phyloP scores from a whole-genome alignment of 2,888 invertebrate species.

The Hyles lineata region DNA sequence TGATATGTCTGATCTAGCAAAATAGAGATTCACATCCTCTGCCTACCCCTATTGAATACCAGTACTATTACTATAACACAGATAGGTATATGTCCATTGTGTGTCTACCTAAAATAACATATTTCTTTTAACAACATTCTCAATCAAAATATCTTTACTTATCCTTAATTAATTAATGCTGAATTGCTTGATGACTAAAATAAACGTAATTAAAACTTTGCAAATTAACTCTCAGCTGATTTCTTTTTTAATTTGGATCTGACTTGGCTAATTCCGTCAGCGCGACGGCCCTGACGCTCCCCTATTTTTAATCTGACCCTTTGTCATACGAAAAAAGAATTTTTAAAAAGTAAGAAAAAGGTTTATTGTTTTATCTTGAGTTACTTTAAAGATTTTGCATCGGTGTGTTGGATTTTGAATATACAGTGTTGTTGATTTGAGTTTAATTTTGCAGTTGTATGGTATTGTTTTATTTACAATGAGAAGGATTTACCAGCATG shows the following conservation, averaged over 20 bases:
- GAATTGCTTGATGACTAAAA: constrained; percentile 77
- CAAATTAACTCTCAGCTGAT: constrained; percentile 78
- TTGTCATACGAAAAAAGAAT: constrained; percentile 65
- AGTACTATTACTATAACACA: too few species aligned
- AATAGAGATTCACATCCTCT: too few species aligned
- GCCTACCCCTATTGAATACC: too few species aligned
- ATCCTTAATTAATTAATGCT: constrained; percentile 70
- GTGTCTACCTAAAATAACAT: too few species aligned
- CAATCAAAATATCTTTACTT: constrained; percentile 34
- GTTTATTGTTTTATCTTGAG: constrained; percentile 23
- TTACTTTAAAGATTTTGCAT: background rate
- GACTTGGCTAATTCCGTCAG: constrained; percentile 76
- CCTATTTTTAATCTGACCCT: constrained; percentile 67
- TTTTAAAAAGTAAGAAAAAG: constrained; percentile 10
- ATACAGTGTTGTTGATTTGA: too few species aligned
- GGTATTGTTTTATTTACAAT: too few species aligned
- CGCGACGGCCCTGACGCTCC: constrained; percentile 79
- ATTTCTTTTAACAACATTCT: background rate
- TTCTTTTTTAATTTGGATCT: constrained; percentile 82
- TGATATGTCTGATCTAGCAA: too few species aligned
- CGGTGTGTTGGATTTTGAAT: background rate
- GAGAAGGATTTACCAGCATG: too few species aligned
- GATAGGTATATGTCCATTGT: too few species aligned
- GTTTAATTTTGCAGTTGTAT: too few species aligned
- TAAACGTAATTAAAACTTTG: constrained; percentile 84